Percentiles rank a stretch among this genome's conserved stretches.
These are phyloP conservation scores for Pycnomerus fuliginosus DNA, from an alignment of 2,888 invertebrate species.

Conservation along the genomic window DNA sequence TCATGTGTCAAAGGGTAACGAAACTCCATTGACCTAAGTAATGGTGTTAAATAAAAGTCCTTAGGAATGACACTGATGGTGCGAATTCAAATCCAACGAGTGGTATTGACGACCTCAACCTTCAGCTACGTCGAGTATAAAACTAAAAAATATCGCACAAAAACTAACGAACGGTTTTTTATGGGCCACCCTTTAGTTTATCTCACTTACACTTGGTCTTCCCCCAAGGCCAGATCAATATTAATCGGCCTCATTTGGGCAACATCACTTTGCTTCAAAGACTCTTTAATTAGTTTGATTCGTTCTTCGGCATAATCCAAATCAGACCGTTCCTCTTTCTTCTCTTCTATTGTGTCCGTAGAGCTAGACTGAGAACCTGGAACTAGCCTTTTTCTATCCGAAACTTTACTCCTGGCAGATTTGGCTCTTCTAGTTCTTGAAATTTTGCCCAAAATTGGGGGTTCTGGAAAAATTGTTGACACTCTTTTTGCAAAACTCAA, in stretches of 20 bases:
- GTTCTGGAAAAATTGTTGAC: constrained; percentile 50
- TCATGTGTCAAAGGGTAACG: no score
- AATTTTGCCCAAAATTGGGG: constrained; percentile 66
- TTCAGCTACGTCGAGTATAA: no score
- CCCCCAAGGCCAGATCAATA: constrained; percentile 43
- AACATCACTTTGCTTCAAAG: constrained; percentile 34
- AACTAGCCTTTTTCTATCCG: constrained; percentile 45
- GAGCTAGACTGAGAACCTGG: constrained; percentile 48
- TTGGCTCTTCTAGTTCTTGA: constrained; percentile 62
- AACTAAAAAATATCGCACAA: no score
- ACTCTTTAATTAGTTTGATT: constrained; percentile 43
- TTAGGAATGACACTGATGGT: no score
- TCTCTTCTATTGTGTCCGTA: constrained; percentile 36
- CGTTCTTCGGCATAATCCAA: constrained; percentile 45
- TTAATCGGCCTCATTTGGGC: constrained; percentile 43
- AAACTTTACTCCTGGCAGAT: constrained; percentile 37
- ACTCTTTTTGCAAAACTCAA: not conserved
- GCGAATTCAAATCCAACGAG: no score
- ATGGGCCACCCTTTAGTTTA: no score
- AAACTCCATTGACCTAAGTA: no score
- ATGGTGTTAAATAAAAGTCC: no score
- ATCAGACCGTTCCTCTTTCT: constrained; percentile 25
- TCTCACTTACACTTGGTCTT: constrained; percentile 40
- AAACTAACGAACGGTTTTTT: no score
- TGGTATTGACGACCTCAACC: no score